These are phyloP conservation scores for Gastracanthus pulcherrimus DNA, from an alignment of 2,888 invertebrate species.

Conservation along the genomic window DNA sequence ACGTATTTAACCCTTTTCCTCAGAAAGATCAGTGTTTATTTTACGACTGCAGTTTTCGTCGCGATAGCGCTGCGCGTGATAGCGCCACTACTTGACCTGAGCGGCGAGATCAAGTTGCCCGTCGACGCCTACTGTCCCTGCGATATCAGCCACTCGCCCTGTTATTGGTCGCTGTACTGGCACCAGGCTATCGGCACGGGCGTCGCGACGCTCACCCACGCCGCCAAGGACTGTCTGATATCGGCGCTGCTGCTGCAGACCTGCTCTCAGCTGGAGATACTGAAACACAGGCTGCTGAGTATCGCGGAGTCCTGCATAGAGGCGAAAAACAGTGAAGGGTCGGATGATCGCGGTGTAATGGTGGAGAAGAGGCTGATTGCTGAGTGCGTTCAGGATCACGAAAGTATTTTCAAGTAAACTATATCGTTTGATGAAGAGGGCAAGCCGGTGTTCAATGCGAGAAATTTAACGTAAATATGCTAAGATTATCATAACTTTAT, in stretches of 20 bases:
- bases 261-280: slow-evolving; percentile 68
- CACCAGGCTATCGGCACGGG: slow-evolving; percentile 60
- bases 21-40: slow-evolving; percentile 57
- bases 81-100: slow-evolving; percentile 42
- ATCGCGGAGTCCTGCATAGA: neutral
- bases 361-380: slow-evolving; percentile 28
- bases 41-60: slow-evolving; percentile 56
- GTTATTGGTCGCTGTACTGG: slow-evolving; percentile 58
- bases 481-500: too few relatives aligned
- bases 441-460: too few relatives aligned
- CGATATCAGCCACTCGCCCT: slow-evolving; percentile 8
- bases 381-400: slow-evolving; percentile 48
- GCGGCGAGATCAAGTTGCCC: slow-evolving; percentile 44
- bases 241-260: slow-evolving; percentile 64
- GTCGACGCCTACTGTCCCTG: slow-evolving; percentile 59
- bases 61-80: slow-evolving; percentile 44
- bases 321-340: neutral
- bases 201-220: slow-evolving; percentile 59
- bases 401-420: slow-evolving; percentile 54
- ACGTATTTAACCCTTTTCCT: slow-evolving; percentile 11
- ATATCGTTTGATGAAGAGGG: neutral
- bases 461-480: too few relatives aligned
- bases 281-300: slow-evolving; percentile 61
- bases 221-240: slow-evolving; percentile 67
- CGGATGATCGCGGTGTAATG: neutral